Conservation (phyloP, 2,888 invertebrate species). For the Biston stratarius region DNA sequence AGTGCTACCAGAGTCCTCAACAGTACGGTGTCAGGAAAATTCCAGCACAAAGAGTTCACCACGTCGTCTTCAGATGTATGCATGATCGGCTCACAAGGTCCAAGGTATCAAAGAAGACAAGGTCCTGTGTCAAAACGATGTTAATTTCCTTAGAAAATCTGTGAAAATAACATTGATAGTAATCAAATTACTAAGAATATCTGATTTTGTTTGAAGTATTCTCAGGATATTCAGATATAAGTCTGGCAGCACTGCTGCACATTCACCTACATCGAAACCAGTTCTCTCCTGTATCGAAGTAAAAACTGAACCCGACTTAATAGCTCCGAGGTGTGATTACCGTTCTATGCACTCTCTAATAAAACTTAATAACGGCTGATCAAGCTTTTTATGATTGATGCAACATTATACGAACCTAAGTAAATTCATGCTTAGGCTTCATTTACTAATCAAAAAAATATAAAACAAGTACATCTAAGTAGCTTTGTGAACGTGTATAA, state of each 20-base stretch:
- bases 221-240: background rate
- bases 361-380: conserved; percentile 43
- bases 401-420: conserved; percentile 15
- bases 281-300: conserved; percentile 74
- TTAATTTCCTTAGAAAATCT: too few species aligned
- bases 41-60: too few species aligned
- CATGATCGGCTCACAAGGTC: too few species aligned
- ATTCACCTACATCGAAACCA: conserved; percentile 70
- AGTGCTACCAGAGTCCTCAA: too few species aligned
- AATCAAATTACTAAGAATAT: too few species aligned
- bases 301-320: conserved; percentile 77
- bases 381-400: conserved; percentile 37
- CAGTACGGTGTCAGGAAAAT: too few species aligned
- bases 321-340: conserved; percentile 79
- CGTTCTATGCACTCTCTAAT: conserved; percentile 55
- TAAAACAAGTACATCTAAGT: background rate
- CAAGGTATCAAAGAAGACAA: too few species aligned
- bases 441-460: background rate
- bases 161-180: too few species aligned
- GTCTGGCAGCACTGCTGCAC: conserved; percentile 22
- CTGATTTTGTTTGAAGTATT: background rate
- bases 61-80: too few species aligned
- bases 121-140: too few species aligned
- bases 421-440: conserved; percentile 1
- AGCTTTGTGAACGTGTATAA: background rate